Evolutionary conservation across 2,113 vertebrate genomes (phyloP).

Genomic region (Morone saxatilis): DNA sequence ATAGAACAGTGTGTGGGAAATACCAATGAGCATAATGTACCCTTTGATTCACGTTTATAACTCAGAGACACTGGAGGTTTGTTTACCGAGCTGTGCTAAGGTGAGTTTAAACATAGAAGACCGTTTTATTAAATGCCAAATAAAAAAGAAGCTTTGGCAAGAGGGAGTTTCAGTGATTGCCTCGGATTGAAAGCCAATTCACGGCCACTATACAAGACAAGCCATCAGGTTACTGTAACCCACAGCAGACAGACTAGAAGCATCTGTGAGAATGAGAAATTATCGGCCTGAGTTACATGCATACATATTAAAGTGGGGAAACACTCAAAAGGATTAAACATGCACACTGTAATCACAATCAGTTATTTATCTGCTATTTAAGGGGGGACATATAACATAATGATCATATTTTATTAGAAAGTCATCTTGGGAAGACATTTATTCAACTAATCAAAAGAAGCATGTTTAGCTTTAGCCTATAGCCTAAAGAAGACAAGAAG

Average conservation of each 20-base stretch:
- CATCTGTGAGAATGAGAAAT: not conserved
- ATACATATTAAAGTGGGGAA: too few relatives aligned
- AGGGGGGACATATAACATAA: too few relatives aligned
- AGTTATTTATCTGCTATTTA: not conserved
- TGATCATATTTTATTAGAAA: too few relatives aligned
- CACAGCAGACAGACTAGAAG: not conserved
- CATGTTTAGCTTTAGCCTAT: too few relatives aligned
- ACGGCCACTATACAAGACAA: not conserved
- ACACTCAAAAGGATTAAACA: too few relatives aligned
- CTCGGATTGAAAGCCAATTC: constrained; percentile 2
- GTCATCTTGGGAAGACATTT: too few relatives aligned
- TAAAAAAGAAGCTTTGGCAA: constrained; percentile 1
- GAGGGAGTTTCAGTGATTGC: not conserved
- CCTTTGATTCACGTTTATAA: not conserved
- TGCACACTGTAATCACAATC: not conserved
- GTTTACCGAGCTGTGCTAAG: constrained; percentile 2
- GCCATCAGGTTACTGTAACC: not conserved
- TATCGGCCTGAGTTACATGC: not conserved
- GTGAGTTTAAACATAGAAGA: constrained; percentile 36
- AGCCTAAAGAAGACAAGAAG: too few relatives aligned
- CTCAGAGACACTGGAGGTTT: constrained; percentile 10
- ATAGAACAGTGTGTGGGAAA: constrained; percentile 47
- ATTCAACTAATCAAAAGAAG: too few relatives aligned
- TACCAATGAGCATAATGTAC: not conserved
- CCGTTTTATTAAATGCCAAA: constrained; percentile 48